Evolutionary conservation across 1,140 invertebrate species (phyloP), one percentile per base, ranked within the genome.

Genomic region (Protaetia brevitarsis): DNA sequence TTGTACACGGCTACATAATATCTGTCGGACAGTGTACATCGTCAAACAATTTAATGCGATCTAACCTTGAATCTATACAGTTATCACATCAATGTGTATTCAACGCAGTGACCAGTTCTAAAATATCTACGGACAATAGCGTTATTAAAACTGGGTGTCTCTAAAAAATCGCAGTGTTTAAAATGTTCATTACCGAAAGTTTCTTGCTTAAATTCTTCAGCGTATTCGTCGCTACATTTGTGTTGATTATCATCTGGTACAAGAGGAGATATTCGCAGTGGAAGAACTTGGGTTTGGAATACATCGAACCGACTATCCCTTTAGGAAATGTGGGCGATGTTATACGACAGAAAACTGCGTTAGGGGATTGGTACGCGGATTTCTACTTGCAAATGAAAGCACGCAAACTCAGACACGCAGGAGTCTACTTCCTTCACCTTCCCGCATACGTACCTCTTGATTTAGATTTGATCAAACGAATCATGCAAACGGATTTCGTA

Each of bases 391-490:
- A 11, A 16, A 69, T 69, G 66, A 66, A 62, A 36, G 27, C 64
- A 68, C 57, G 73, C 67, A 36, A 58, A 71, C 31, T 64, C 67
- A 51, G 26, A 67, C 75, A 70, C 66, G 71, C 71, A 4, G 84
- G 84, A 2, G 70, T 81, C 8, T 84, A 82, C 67, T 79, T 79
- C 13, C 79, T 84, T 56, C 76, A 76, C 1, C 78, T 80, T 6
- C 78, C 79, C 61, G 82, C 82, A 3, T 77, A 75, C 7, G 61
- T 85, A 0, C 70, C 82, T 1, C 76, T 82, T 7, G 85, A 89
- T 71, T 75, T 85, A 19, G 82, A 85, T 5, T 69, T 90, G 0
- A 79, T 87, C 0, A 87, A 86, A 68, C 72, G 79, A 13, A 79
- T 89, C 2, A 64, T 88, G 19, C 79, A 62, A 8, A 13, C 81